phyloP scores from a whole-genome alignment of 2,888 invertebrate species.

The Sthenelais limicola region DNA sequence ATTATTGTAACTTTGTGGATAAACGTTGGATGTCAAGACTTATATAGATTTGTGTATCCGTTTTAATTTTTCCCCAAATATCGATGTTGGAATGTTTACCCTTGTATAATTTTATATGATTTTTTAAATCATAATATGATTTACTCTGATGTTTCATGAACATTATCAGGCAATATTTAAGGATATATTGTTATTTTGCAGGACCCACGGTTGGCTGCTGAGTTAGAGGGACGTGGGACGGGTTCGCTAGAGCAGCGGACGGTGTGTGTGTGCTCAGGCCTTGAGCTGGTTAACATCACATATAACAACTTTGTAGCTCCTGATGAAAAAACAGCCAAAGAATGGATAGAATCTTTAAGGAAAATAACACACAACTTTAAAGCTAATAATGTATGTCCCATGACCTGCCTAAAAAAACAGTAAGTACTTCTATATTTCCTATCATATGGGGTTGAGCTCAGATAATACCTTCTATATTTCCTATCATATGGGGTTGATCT shows the following conservation, averaged over 20 bases:
- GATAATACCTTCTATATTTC: too few relatives aligned
- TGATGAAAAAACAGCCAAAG: slow-evolving; percentile 92
- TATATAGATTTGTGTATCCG: too few relatives aligned
- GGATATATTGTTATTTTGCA: slow-evolving; percentile 46
- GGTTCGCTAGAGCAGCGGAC: slow-evolving; percentile 90
- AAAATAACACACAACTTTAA: slow-evolving; percentile 96
- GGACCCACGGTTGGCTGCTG: slow-evolving; percentile 66
- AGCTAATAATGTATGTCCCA: slow-evolving; percentile 94
- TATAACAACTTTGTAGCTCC: slow-evolving; percentile 97
- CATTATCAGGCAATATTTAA: not conserved
- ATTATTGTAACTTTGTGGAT: too few relatives aligned
- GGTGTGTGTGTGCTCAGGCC: slow-evolving; percentile 96
- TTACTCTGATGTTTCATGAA: not conserved
- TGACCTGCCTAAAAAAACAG: slow-evolving; percentile 98
- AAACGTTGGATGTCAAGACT: too few relatives aligned
- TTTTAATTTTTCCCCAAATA: too few relatives aligned
- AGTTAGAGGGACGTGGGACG: slow-evolving; percentile 82
- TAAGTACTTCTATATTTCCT: too few relatives aligned
- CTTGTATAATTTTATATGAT: too few relatives aligned
- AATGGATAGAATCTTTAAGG: slow-evolving; percentile 92
- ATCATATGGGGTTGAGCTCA: too few relatives aligned
- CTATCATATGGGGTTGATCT: too few relatives aligned
- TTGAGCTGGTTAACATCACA: slow-evolving; percentile 98
- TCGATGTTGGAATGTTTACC: too few relatives aligned
- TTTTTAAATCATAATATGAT: too few relatives aligned